Base-by-base conservation (phyloP, 2,113 vertebrate genomes). In the Enhydra lutris region DNA sequence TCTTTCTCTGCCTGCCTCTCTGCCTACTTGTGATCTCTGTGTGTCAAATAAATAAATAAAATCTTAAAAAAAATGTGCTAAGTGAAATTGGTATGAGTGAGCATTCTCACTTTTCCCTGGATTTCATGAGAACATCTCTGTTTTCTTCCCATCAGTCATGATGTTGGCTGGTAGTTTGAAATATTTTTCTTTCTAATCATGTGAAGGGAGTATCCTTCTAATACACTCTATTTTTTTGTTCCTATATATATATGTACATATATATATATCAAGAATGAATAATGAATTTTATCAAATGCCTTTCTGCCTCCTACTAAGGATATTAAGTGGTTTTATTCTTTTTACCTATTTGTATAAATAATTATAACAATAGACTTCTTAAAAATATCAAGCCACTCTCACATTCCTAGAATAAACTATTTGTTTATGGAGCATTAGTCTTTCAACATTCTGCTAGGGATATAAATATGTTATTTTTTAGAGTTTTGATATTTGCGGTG, bases 201-300 rank as follows among this genome's bases (percentile, higher is more conserved):
- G 17, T 86, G 61, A 92, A 79, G 42, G 79, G n/a, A 42, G 4
- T 31, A 42, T 36, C 29, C 29, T 57, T 52, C 55, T 42, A 50
- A 34, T 39, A 57, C 7, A 21, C 20, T 42, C 29, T 52, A 10
- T 34, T 65, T 65, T 65, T 65, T 69, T 84, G 50, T 73, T 91
- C 31, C 3, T 4, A 84, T 73, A 65, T 84, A 21, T 8, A 23
- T 52, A 93, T 55, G 45, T 57, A 20, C 6, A 21, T 5, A 84
- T 73, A 65, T 84, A 21, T 8, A 57, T 52, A 93, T 55, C 42
- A 76, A 57, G 86, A 95, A 93, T 79, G 31, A 45, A 59, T 6
- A 91, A 45, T 42, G 57, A 97, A 85, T 69, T 94, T 95, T 90
- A 76, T 85, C 90, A 91, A n/a, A 65, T 83, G 47, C 1, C 6